Evolutionary conservation across 2,113 vertebrate genomes (phyloP).

Genomic region (Lophura nycthemera): DNA sequence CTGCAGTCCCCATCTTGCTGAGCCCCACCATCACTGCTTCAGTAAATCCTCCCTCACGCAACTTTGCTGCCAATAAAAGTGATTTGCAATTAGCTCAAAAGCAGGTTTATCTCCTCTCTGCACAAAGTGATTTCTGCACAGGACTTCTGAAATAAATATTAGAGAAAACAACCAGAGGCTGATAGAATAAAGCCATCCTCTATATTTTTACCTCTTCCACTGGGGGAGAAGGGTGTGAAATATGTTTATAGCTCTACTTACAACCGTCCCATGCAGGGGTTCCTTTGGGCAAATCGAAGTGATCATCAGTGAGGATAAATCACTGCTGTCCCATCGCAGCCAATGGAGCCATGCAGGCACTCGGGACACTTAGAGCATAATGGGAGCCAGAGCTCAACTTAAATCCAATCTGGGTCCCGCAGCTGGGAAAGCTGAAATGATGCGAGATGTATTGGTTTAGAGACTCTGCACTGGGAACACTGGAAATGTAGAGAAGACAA

Average conservation of each 20-base stretch:
- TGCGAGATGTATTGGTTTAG: background rate
- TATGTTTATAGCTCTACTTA: conserved; percentile 45
- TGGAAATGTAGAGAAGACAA: background rate
- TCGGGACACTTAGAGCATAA: background rate
- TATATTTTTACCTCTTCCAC: conserved; percentile 10
- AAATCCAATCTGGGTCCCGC: background rate
- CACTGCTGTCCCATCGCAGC: background rate
- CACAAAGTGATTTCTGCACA: background rate
- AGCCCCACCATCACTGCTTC: fast-evolving
- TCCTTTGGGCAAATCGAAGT: conserved; percentile 5
- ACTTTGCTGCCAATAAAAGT: conserved; percentile 2
- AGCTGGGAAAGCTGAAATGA: background rate
- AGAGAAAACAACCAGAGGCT: background rate
- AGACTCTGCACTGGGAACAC: background rate
- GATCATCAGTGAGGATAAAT: conserved; percentile 17
- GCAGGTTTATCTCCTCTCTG: background rate
- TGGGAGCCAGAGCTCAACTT: background rate
- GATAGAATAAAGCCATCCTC: background rate
- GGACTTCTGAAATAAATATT: conserved; percentile 24
- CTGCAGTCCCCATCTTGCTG: background rate
- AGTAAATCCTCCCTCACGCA: background rate
- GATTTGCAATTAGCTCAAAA: conserved; percentile 37
- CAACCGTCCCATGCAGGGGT: background rate
- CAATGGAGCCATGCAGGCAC: background rate
- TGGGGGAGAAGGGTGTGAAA: conserved; percentile 26